phyloP scores from a whole-genome alignment of 2,113 vertebrate species.

The Parotia lawesii region DNA sequence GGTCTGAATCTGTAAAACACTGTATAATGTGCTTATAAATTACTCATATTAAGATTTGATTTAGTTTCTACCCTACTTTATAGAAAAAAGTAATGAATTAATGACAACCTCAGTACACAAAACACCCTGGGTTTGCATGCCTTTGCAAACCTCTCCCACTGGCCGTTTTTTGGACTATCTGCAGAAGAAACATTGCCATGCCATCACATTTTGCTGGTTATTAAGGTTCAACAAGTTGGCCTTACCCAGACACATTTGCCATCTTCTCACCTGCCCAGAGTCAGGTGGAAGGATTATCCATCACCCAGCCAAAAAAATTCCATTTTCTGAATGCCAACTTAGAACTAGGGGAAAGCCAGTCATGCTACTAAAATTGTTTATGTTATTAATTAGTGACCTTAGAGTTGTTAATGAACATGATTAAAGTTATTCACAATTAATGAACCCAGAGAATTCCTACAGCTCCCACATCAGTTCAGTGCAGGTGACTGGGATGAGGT shows the following conservation, averaged over 20 bases:
- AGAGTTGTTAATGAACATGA: slow-evolving; percentile 26
- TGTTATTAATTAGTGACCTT: slow-evolving; percentile 34
- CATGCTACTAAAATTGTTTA: slow-evolving; percentile 2
- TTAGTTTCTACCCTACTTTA: neutral
- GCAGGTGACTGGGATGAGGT: neutral
- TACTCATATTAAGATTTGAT: neutral
- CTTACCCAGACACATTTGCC: neutral
- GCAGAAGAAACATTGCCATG: neutral
- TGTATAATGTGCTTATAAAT: neutral
- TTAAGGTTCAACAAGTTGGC: neutral
- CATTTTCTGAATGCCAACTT: neutral
- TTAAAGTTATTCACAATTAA: slow-evolving; percentile 27
- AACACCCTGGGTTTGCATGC: neutral
- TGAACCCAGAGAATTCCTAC: neutral
- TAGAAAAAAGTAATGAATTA: neutral
- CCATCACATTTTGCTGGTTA: neutral
- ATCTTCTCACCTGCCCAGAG: neutral
- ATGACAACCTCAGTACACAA: neutral
- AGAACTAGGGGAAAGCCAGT: neutral
- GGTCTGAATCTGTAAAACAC: neutral
- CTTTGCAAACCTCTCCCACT: neutral
- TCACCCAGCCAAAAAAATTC: neutral
- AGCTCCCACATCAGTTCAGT: neutral
- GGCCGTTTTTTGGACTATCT: neutral
- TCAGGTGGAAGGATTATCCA: neutral